A percentile compares a stretch with the other conserved stretches of the same genome.
Evolutionary conservation across 2,888 invertebrate genomes (phyloP).

Genomic region (Cryptus armator): DNA sequence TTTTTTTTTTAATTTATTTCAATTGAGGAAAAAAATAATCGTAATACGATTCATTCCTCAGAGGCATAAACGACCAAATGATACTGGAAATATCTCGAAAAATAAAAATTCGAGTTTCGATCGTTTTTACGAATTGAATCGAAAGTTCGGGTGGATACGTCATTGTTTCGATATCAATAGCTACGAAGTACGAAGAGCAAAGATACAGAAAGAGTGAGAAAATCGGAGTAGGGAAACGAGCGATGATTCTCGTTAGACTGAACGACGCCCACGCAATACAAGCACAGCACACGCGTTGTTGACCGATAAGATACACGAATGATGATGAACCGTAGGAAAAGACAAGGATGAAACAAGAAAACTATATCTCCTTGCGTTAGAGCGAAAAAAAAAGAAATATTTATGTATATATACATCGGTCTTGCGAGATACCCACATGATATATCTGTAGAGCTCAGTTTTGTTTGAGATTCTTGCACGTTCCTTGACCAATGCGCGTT

Average conservation of each 20-base stretch:
- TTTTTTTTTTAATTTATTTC: background rate
- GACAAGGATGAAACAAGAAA: background rate
- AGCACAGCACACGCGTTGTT: constrained; percentile 61
- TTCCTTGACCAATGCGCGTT: constrained; percentile 24
- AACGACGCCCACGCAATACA: constrained; percentile 69
- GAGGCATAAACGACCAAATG: background rate
- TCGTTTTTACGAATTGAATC: too few relatives aligned
- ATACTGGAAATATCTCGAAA: too few relatives aligned
- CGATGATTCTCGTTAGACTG: constrained; percentile 68
- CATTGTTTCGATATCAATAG: too few relatives aligned
- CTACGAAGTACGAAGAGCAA: constrained; percentile 1
- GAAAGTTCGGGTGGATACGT: too few relatives aligned
- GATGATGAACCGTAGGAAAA: constrained; percentile 38
- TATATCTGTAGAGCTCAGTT: constrained; percentile 17
- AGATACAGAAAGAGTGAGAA: constrained; percentile 12
- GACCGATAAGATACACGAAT: constrained; percentile 68
- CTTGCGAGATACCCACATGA: background rate
- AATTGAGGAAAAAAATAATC: too few relatives aligned
- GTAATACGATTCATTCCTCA: too few relatives aligned
- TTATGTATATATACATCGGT: background rate
- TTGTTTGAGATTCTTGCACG: constrained; percentile 56
- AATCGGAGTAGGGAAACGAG: constrained; percentile 32
- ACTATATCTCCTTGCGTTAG: background rate
- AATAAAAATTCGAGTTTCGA: too few relatives aligned
- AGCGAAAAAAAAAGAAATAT: background rate